A percentile compares a stretch with the other conserved stretches of the same genome.
These are phyloP conservation scores for Cyanoramphus novaezelandiae DNA, from an alignment of 2,113 vertebrate species.

Conservation along the genomic window DNA sequence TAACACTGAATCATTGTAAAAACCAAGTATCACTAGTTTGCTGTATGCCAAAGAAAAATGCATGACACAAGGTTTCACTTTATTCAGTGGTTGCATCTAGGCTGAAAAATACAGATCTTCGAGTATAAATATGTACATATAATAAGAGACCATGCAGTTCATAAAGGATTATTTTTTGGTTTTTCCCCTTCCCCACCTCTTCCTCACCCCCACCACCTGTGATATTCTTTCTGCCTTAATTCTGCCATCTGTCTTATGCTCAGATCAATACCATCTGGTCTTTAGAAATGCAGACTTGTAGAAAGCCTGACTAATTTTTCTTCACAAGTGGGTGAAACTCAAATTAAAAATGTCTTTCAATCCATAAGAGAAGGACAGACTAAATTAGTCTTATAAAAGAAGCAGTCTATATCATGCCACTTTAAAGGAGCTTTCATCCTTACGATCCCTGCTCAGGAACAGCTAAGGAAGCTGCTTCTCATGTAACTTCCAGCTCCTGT, in stretches of 20 bases:
- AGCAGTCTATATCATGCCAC: background rate
- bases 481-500: background rate
- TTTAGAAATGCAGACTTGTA: background rate
- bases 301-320: constrained; percentile 21
- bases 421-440: background rate
- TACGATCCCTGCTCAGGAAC: background rate
- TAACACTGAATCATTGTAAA: background rate
- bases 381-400: background rate
- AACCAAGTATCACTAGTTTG: background rate
- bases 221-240: background rate
- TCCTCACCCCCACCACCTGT: background rate
- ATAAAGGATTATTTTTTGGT: background rate
- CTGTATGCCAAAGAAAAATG: background rate
- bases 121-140: background rate
- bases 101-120: background rate
- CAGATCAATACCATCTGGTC: constrained; percentile 25
- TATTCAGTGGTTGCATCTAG: background rate
- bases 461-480: background rate
- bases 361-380: background rate
- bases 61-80: background rate
- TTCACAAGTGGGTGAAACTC: background rate
- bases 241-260: constrained; percentile 13
- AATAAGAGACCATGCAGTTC: background rate
- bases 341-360: constrained; percentile 8
- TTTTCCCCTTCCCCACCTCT: background rate